A percentile compares a stretch with the other conserved stretches of the same genome.
These are phyloP conservation scores for Bicyclus anynana DNA, from an alignment of 1,140 invertebrate species.

Conservation along the genomic window DNA sequence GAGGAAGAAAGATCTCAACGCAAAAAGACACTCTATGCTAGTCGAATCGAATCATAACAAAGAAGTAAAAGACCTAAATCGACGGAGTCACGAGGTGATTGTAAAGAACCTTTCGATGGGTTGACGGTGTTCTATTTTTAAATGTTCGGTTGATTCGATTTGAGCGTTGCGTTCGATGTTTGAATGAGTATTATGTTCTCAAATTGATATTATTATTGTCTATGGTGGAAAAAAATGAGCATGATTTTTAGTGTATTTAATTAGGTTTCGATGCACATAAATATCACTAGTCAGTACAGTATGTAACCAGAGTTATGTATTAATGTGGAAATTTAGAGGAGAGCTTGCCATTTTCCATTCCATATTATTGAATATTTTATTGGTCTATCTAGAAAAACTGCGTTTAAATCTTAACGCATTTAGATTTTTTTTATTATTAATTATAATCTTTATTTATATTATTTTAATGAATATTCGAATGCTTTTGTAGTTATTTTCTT, in stretches of 20 bases:
- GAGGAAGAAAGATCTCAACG: constrained; percentile 56
- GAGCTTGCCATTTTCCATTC: constrained; percentile 20
- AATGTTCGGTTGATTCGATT: constrained; percentile 30
- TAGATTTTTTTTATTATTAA: constrained; percentile 2
- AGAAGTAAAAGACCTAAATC: constrained; percentile 56
- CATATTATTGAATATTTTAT: constrained; percentile 1
- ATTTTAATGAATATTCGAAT: not conserved
- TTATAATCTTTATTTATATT: not conserved
- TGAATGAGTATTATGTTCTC: constrained; percentile 9
- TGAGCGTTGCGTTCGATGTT: constrained; percentile 16
- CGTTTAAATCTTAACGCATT: not conserved
- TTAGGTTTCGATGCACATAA: constrained; percentile 21
- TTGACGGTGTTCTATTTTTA: constrained; percentile 49
- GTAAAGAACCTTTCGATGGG: constrained; percentile 71
- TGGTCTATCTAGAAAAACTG: not conserved
- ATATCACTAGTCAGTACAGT: constrained; percentile 25
- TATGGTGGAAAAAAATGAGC: constrained; percentile 12
- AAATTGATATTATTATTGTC: constrained; percentile 18
- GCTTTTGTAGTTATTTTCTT: no score
- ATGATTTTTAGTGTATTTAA: not conserved
- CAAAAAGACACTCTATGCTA: constrained; percentile 68
- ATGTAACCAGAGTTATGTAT: constrained; percentile 19
- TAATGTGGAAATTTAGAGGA: constrained; percentile 6
- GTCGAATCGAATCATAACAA: constrained; percentile 57
- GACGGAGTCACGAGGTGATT: constrained; percentile 64